Conservation (phyloP, 2,888 invertebrate genomes). For the Hydrotaea cyrtoneurina region DNA sequence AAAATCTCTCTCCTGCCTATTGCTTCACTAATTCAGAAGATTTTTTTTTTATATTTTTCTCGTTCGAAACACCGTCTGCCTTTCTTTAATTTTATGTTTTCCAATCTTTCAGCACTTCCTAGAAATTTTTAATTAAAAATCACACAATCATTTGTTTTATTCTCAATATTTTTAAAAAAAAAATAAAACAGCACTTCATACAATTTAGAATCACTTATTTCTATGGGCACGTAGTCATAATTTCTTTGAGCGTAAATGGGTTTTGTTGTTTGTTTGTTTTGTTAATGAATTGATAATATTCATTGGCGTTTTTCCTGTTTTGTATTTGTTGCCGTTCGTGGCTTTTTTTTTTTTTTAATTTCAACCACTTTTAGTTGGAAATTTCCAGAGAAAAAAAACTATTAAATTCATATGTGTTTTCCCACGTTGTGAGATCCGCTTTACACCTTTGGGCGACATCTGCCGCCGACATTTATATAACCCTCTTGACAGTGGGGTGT, state of each 20-base stretch:
- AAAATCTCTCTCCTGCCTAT: no score
- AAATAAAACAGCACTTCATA: no score
- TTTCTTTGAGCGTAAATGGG: conserved; percentile 25
- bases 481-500: conserved; percentile 68
- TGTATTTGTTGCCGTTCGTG: not conserved
- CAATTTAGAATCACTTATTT: no score
- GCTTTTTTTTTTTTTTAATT: not conserved
- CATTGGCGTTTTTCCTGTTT: not conserved
- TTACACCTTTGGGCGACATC: conserved; percentile 71
- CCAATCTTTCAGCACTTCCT: no score
- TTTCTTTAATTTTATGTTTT: no score
- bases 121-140: no score
- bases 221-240: not conserved
- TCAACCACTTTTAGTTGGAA: not conserved
- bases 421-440: not conserved
- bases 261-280: conserved; percentile 3
- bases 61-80: no score
- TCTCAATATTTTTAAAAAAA: no score
- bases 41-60: no score
- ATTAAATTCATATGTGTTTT: no score
- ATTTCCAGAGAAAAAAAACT: not conserved
- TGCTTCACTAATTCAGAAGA: no score
- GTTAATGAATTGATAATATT: conserved; percentile 20
- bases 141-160: no score
- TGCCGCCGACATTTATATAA: conserved; percentile 53